Conservation (phyloP, 2,888 invertebrate species). For the Eubasilissa splendida region DNA sequence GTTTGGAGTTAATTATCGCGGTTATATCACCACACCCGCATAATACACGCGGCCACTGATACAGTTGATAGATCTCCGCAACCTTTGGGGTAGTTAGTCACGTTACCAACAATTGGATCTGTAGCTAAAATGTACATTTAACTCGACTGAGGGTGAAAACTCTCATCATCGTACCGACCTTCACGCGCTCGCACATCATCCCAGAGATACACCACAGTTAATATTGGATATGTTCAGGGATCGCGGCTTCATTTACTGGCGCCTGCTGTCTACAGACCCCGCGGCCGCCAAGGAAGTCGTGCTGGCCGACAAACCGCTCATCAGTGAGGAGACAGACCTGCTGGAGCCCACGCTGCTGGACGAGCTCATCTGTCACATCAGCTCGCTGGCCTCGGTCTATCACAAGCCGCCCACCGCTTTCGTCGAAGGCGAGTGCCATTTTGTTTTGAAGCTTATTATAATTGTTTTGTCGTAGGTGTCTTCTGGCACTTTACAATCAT, state of each 20-base stretch:
- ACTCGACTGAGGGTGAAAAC: too few species aligned
- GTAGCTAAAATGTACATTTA: too few species aligned
- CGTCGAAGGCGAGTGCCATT: conserved; percentile 84
- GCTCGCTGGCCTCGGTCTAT: conserved; percentile 97
- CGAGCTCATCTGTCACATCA: conserved; percentile 98
- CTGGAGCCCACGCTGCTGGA: conserved; percentile 97
- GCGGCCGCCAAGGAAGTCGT: conserved; percentile 99
- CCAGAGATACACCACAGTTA: too few species aligned
- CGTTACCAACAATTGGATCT: too few species aligned
- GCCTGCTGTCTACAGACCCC: conserved; percentile 97
- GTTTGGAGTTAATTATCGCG: too few species aligned
- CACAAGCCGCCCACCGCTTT: conserved; percentile 99
- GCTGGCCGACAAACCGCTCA: conserved; percentile 97
- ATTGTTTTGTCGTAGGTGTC: too few species aligned
- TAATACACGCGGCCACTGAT: too few species aligned
- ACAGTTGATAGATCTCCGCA: too few species aligned
- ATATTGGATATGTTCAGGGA: conserved; percentile 75
- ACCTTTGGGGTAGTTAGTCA: too few species aligned
- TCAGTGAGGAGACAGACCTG: conserved; percentile 98
- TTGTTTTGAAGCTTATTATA: conserved; percentile 61
- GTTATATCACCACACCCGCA: too few species aligned
- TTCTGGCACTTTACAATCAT: too few species aligned
- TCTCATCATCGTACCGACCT: neutral
- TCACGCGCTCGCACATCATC: too few species aligned
- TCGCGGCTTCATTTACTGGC: conserved; percentile 99